Conservation (phyloP, 2,888 invertebrate species). For the Tuberolachnus salignus region DNA sequence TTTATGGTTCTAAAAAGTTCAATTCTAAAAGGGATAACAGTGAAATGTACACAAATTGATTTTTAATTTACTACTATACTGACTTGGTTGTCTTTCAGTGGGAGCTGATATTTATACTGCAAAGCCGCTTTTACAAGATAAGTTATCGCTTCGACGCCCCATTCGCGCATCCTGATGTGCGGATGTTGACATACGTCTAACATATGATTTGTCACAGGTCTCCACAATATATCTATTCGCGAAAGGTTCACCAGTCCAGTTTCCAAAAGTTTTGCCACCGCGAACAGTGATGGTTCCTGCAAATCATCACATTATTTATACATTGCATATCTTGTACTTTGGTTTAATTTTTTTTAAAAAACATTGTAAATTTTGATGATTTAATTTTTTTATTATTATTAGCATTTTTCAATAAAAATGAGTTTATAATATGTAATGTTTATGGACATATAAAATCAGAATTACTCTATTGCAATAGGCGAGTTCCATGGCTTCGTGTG, state of each 20-base stretch:
- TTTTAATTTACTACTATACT: conserved; percentile 55
- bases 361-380: too few species aligned
- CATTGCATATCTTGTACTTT: too few species aligned
- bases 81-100: conserved; percentile 83
- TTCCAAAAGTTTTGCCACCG: conserved; percentile 97
- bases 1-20: too few species aligned
- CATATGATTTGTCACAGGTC: conserved; percentile 93
- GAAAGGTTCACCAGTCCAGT: conserved; percentile 93
- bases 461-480: conserved; percentile 90
- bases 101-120: conserved; percentile 82
- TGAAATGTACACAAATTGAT: too few species aligned
- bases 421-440: not conserved
- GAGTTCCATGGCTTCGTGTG: conserved; percentile 95
- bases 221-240: conserved; percentile 92
- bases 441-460: conserved; percentile 31
- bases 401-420: too few species aligned
- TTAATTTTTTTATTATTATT: too few species aligned
- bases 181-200: conserved; percentile 95
- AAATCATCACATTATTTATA: not conserved
- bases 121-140: conserved; percentile 91
- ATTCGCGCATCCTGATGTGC: conserved; percentile 92
- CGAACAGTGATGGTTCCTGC: conserved; percentile 93
- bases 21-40: too few species aligned
- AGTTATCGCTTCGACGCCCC: conserved; percentile 97
- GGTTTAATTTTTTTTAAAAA: too few species aligned